phyloP scores from a whole-genome alignment of 2,113 vertebrate genomes.

The Gobiocypris rarus region DNA sequence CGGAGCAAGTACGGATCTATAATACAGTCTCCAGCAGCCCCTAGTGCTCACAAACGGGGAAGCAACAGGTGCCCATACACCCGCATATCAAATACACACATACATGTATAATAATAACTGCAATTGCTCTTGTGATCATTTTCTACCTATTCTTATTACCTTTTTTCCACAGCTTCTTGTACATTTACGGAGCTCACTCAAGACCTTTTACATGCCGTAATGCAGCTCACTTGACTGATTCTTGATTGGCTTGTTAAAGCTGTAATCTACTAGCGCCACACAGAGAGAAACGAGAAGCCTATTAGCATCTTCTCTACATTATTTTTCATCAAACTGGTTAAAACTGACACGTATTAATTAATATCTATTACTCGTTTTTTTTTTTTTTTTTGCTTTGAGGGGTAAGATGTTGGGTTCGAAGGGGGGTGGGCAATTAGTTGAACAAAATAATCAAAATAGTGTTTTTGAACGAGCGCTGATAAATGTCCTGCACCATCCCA shows the following conservation, averaged over 20 bases:
- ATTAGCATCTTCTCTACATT: constrained; percentile 78
- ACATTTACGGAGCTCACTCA: not conserved
- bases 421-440: constrained; percentile 76
- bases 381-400: constrained; percentile 55
- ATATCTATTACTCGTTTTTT: constrained; percentile 75
- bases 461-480: constrained; percentile 77
- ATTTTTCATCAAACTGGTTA: constrained; percentile 79
- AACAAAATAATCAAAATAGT: constrained; percentile 81
- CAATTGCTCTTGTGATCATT: not conserved
- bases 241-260: constrained; percentile 72
- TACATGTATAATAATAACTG: not conserved
- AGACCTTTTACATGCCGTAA: constrained; percentile 10
- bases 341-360: constrained; percentile 79
- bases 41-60: constrained; percentile 43
- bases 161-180: not conserved
- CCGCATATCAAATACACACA: not conserved
- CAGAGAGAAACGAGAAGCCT: constrained; percentile 71
- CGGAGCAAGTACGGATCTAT: constrained; percentile 25
- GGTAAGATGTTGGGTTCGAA: constrained; percentile 65
- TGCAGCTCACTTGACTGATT: constrained; percentile 66
- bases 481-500: constrained; percentile 76
- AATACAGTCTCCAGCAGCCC: constrained; percentile 53
- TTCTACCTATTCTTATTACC: not conserved
- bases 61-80: constrained; percentile 35
- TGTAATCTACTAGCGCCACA: constrained; percentile 73